phyloP scores from a whole-genome alignment of 1,140 invertebrate genomes.

The Drosophila pachea region DNA sequence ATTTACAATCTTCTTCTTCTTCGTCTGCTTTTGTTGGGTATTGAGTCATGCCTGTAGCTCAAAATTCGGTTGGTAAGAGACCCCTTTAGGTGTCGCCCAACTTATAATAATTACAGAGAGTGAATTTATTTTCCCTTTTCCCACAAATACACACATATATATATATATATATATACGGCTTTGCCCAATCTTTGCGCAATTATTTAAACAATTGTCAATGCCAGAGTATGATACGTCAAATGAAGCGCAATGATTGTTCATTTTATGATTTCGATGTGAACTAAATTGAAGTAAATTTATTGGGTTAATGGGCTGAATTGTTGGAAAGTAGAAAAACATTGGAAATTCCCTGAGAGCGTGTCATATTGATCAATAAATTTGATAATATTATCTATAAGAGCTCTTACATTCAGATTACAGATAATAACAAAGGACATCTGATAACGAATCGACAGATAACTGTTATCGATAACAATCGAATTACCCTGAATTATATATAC shows the following conservation, averaged over 20 bases:
- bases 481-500: too few relatives aligned
- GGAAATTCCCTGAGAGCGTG: too few relatives aligned
- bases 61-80: slow-evolving; percentile 16
- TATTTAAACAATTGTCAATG: slow-evolving; percentile 68
- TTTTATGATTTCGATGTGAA: slow-evolving; percentile 40
- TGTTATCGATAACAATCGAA: too few relatives aligned
- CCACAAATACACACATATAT: too few relatives aligned
- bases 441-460: too few relatives aligned
- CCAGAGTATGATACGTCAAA: slow-evolving; percentile 58
- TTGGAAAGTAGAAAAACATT: neutral
- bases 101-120: slow-evolving; percentile 58
- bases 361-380: too few relatives aligned
- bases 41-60: slow-evolving; percentile 19
- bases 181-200: slow-evolving; percentile 57
- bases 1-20: slow-evolving; percentile 14
- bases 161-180: too few relatives aligned
- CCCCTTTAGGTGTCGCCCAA: too few relatives aligned
- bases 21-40: slow-evolving; percentile 12
- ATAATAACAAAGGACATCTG: too few relatives aligned
- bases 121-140: slow-evolving; percentile 30
- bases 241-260: slow-evolving; percentile 58
- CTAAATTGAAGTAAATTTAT: slow-evolving; percentile 22
- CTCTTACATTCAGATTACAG: too few relatives aligned
- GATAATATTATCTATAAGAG: too few relatives aligned
- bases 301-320: slow-evolving; percentile 25